Evolutionary conservation across 2,113 vertebrate genomes (phyloP).

Genomic region (Anhinga anhinga): DNA sequence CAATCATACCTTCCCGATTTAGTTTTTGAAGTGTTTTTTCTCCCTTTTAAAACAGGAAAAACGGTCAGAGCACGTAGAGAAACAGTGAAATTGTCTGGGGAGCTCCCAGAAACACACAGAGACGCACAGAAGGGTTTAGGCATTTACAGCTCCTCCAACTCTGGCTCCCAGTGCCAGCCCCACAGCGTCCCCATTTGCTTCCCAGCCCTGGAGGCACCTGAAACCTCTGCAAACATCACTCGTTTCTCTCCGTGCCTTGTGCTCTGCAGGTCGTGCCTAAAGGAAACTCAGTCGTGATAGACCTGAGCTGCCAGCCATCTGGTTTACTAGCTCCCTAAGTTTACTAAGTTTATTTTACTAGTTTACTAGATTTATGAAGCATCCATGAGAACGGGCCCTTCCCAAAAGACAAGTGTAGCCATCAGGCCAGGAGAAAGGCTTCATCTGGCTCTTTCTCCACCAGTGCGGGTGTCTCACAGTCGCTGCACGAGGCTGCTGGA

Average conservation of each 20-base stretch:
- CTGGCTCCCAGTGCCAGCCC: background rate
- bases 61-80: background rate
- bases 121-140: background rate
- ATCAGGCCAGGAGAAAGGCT: background rate
- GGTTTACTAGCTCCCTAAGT: background rate
- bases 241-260: background rate
- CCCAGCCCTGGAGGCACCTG: background rate
- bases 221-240: background rate
- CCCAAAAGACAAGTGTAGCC: background rate
- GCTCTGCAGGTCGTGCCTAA: background rate
- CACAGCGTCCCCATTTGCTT: background rate
- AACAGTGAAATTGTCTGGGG: background rate
- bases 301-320: background rate
- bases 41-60: background rate
- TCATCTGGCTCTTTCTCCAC: background rate
- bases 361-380: background rate
- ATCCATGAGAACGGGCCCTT: background rate
- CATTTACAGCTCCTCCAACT: background rate
- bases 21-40: background rate
- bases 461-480: background rate
- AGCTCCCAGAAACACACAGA: background rate
- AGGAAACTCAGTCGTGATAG: background rate
- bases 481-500: background rate
- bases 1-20: background rate
- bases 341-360: background rate